Evolutionary conservation across 1,140 invertebrate species (phyloP).

Genomic region (Drosophila oshimai): DNA sequence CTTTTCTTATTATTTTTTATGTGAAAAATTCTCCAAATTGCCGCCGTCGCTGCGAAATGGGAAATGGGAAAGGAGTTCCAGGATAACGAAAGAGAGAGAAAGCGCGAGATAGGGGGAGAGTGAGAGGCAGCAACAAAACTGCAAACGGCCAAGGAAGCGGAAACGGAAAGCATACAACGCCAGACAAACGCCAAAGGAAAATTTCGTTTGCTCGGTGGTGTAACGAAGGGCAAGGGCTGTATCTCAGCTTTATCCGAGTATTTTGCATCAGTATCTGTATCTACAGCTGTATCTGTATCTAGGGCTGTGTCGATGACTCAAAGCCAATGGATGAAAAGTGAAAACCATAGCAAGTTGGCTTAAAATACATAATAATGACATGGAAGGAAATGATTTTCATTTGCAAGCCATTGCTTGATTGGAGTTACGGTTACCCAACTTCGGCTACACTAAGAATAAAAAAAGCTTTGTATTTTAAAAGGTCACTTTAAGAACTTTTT

Average conservation of each 20-base stretch:
- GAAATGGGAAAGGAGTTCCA: conserved; percentile 22
- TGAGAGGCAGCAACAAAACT: conserved; percentile 64
- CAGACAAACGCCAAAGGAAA: conserved; percentile 67
- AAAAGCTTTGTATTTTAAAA: too few relatives aligned
- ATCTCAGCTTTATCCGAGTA: conserved; percentile 23
- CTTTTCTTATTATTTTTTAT: conserved; percentile 82
- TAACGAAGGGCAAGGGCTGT: conserved; percentile 13
- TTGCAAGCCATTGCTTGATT: conserved; percentile 63
- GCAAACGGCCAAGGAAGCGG: conserved; percentile 77
- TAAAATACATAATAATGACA: conserved; percentile 76
- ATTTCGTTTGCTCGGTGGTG: conserved; percentile 38
- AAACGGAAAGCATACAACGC: conserved; percentile 79
- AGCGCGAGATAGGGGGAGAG: background rate
- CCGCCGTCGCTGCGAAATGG: conserved; percentile 34
- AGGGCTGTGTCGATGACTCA: conserved; percentile 51
- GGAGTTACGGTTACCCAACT: conserved; percentile 51
- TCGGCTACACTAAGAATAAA: conserved; percentile 10
- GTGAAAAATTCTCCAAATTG: conserved; percentile 70
- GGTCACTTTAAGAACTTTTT: too few relatives aligned
- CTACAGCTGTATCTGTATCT: conserved; percentile 8
- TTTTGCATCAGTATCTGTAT: conserved; percentile 10
- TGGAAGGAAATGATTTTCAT: conserved; percentile 81
- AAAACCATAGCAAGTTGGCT: conserved; percentile 62
- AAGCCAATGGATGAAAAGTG: conserved; percentile 57
- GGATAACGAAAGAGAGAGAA: background rate